Conservation (phyloP, 92 coral and sea anemone genomes). For the Isaurus tuberculatus region DNA sequence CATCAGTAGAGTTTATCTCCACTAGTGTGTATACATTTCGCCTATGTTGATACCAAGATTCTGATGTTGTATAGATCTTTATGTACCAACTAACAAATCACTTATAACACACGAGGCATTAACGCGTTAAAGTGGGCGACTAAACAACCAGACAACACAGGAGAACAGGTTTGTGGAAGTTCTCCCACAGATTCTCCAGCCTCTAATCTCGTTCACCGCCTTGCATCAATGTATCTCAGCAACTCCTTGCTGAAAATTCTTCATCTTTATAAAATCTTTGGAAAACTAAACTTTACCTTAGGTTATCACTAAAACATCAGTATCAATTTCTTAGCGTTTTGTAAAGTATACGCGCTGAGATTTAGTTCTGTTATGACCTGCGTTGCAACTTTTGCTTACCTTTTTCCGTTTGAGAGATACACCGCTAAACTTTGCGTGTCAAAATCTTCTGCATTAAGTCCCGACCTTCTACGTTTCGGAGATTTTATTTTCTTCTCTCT, state of each 20-base stretch:
- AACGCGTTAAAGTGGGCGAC: conserved; percentile 45
- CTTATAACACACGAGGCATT: conserved; percentile 45
- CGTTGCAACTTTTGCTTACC: conserved; percentile 10
- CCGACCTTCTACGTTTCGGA: conserved; percentile 20
- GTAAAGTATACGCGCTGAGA: conserved; percentile 23
- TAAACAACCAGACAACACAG: background rate
- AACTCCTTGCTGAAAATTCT: background rate
- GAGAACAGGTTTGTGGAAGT: background rate
- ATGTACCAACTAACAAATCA: conserved; percentile 50
- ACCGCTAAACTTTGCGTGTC: conserved; percentile 47
- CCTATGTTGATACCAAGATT: conserved; percentile 51
- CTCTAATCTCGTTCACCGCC: background rate
- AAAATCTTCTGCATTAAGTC: conserved; percentile 42
- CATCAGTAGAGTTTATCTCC: conserved; percentile 41
- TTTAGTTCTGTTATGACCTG: background rate
- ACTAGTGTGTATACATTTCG: conserved; percentile 51
- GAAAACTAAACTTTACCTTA: conserved; percentile 39
- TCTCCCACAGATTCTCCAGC: background rate
- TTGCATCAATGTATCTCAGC: background rate
- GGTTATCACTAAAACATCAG: conserved; percentile 44
- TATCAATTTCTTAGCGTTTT: conserved; percentile 31
- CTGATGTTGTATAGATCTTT: conserved; percentile 53
- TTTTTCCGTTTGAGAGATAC: background rate
- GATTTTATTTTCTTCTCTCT: conserved; percentile 39
- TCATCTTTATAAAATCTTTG: conserved; percentile 4